Conservation (phyloP, 53 echinoderm and acorn worm species). For the Stichopus horrens region DNA sequence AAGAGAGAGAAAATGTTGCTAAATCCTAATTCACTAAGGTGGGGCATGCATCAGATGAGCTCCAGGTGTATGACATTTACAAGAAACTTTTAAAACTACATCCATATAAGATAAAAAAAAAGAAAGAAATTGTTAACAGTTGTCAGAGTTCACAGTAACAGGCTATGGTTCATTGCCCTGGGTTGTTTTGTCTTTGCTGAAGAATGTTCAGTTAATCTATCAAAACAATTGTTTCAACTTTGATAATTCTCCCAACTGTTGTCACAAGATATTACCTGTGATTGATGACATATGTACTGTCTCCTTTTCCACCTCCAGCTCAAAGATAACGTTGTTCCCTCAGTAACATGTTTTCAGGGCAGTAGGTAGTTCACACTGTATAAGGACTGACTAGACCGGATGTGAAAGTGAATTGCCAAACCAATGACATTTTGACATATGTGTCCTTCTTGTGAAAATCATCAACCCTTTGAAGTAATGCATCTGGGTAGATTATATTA, state of each 20-base stretch:
- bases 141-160: background rate
- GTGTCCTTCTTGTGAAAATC: no score
- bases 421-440: no score
- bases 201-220: background rate
- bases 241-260: background rate
- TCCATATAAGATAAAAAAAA: no score
- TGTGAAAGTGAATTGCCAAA: no score
- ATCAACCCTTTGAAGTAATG: no score
- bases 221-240: background rate
- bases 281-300: slow-evolving; percentile 28
- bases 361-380: background rate
- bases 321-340: background rate
- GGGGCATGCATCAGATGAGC: no score
- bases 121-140: background rate
- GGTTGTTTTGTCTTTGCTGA: background rate
- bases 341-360: background rate
- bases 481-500: no score
- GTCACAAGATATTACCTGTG: background rate
- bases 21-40: no score
- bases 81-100: no score
- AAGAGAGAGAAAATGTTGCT: no score
- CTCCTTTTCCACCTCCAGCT: background rate
- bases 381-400: no score
- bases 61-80: no score
- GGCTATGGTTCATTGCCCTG: background rate